Base-by-base conservation (phyloP, 2,888 invertebrate genomes). In the Cryptosula pallasiana region DNA sequence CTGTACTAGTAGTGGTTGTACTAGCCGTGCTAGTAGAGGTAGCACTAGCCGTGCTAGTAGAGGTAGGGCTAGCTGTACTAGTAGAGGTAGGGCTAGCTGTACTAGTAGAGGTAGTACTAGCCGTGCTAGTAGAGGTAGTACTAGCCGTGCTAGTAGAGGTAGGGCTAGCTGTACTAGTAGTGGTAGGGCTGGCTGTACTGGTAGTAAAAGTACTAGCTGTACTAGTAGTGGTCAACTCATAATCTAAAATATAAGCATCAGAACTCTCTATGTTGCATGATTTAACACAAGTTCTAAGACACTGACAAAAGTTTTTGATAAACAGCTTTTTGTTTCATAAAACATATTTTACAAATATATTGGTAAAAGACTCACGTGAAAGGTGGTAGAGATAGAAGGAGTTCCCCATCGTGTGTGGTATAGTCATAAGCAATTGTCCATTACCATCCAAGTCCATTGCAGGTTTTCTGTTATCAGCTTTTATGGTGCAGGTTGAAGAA, bases 381-480 rank as follows among this genome's bases (percentile, higher is more conserved):
- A 45, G 5, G 45, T 45, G 45, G 20, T 45, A 57, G 3, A 5
- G 3, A 5, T 63, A 32, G 34, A 34, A 32, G 13, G 13, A 20
- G 9, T 27, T 32, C 13, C 63, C 63, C 13, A 5, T 3, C 25
- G 63, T 29, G 32, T 63, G 63, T 27, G 3, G 20, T 13, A 63
- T 32, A 1, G 13, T 63, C 63, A 63, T 63, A 5, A 63, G 2
- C 34, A 63, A 32, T 3, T 63, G 2, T 32, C 32, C 63, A 25
- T 63, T 27, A 32, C 3, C 27, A 9, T 13, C 27, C 29, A 63
- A 32, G 20, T 63, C 29, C 32, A 63, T 9, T 13, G 32, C 25
- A 63, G 63, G 63, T 63, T 34, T 63, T 5, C 13, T 32, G 9
- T 25, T 29, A n/a, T 63, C 63, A 32, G 63, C 63, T n/a, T 63